Base-by-base conservation (phyloP, 1,140 invertebrate species). In the Hyposmocoma kahamanoa region DNA sequence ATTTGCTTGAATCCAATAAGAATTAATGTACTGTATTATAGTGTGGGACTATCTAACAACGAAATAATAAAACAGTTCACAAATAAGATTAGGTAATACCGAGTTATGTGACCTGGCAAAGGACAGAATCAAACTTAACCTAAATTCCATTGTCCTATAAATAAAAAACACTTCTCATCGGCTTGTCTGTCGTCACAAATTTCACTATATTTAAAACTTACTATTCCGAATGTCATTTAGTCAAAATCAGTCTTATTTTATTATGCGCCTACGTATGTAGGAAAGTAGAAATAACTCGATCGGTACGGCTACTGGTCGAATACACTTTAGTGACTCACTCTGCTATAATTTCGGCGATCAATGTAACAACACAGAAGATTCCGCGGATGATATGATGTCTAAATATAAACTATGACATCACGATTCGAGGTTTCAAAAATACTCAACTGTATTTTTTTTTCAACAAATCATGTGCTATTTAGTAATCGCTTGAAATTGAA, bases 231-330 rank as follows among this genome's bases (percentile, higher is more conserved):
- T 44, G 55, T 68, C 72, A 72, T 68, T 69, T 68, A 67, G 70
- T 69, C 62, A 63, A 77, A 79, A 76, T 57, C 60, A 78, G 76
- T 68, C 77, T 83, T 81, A 77, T 81, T 84, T 53, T 76, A n/a
- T n/a, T n/a, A 46, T 62, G 62, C 68, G 63, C 78, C 81, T 70
- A 84, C 80, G 72, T 67, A 55, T 53, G 42, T 48, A 51, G 43
- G 52, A 42, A 50, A 54, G 47, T 64, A 55, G 52, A 79, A 79
- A 76, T 75, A 72, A 54, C 47, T 52, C 49, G 59, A 70, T 67
- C 59, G 50, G 54, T 45, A 26, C 59, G 53, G 56, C 53, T 50
- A 73, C 69, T 66, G 66, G 60, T 53, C 52, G 59, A 30, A 45
- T n/a, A n/a, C n/a, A n/a, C 22, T 28, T 50, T 55, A n/a, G 42